Evolutionary conservation across 2,797 vertebrate genomes (phyloP).

Genomic region (Cirrhinus molitorella): DNA sequence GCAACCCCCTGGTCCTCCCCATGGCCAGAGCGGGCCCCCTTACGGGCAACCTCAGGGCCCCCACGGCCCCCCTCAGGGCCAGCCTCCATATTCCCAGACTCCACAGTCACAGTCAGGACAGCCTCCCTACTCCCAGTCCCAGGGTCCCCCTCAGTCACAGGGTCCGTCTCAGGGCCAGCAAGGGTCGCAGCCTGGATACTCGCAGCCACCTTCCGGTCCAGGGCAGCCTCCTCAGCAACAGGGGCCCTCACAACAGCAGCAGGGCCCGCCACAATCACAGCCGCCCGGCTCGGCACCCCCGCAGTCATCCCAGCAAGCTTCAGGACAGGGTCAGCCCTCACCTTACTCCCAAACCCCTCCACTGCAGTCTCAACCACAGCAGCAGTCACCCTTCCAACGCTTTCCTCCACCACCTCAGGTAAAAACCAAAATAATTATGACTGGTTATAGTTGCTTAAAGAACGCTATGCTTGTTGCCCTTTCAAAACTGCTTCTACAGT

Average conservation of each 20-base stretch:
- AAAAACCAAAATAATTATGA: too few species aligned
- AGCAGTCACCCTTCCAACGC: conserved; percentile 89
- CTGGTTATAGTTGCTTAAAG: too few species aligned
- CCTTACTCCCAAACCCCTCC: conserved; percentile 86
- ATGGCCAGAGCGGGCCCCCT: conserved; percentile 68
- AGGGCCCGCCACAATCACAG: conserved; percentile 71
- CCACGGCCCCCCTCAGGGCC: conserved; percentile 66
- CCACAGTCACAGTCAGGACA: conserved; percentile 60
- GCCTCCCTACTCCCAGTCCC: conserved; percentile 71
- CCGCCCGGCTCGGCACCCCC: conserved; percentile 73
- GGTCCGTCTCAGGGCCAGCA: conserved; percentile 73
- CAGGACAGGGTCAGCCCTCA: conserved; percentile 79
- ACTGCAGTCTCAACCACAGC: conserved; percentile 82
- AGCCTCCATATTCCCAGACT: conserved; percentile 80
- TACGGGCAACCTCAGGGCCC: conserved; percentile 76
- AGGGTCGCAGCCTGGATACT: conserved; percentile 79
- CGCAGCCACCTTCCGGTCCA: conserved; percentile 56
- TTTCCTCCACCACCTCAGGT: conserved; percentile 97
- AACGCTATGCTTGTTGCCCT: too few species aligned
- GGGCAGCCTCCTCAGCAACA: conserved; percentile 76
- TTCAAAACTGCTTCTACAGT: neutral
- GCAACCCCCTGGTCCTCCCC: conserved; percentile 73
- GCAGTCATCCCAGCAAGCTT: conserved; percentile 83
- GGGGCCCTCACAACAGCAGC: conserved; percentile 77
- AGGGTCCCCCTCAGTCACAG: conserved; percentile 63